Conservation (phyloP, 2,888 invertebrate species). For the Ephialtes manifestator region DNA sequence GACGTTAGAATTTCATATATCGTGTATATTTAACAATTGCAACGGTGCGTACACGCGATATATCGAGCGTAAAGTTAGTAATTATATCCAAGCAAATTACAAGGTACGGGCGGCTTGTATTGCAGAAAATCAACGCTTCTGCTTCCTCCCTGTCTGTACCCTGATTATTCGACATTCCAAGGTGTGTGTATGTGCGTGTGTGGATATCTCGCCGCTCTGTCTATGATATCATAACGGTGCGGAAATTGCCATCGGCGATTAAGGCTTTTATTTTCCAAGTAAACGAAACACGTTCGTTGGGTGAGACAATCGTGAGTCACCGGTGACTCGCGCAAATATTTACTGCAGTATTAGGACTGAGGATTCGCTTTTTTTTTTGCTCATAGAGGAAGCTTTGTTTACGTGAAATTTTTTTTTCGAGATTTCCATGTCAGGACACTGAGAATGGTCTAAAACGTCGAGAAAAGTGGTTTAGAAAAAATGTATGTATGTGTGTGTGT, state of each 20-base stretch:
- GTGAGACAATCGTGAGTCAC: slow-evolving; percentile 24
- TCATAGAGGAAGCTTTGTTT: background rate
- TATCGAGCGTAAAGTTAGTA: slow-evolving; percentile 59
- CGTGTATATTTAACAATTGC: slow-evolving; percentile 61
- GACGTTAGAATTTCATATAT: slow-evolving; percentile 55
- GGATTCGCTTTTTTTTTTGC: background rate
- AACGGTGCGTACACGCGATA: slow-evolving; percentile 47
- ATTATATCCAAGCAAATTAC: slow-evolving; percentile 65
- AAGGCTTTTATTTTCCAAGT: slow-evolving; percentile 31
- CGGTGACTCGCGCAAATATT: slow-evolving; percentile 17
- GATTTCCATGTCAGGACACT: too few relatives aligned
- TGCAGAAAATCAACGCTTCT: slow-evolving; percentile 42
- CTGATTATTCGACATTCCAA: slow-evolving; percentile 65
- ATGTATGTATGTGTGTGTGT: too few relatives aligned
- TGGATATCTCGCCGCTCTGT: slow-evolving; percentile 33
- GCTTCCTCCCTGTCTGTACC: slow-evolving; percentile 56
- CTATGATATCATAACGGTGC: slow-evolving; percentile 57
- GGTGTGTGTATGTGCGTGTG: slow-evolving; percentile 31
- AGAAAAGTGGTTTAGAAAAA: too few relatives aligned
- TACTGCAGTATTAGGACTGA: background rate
- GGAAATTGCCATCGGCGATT: slow-evolving; percentile 57
- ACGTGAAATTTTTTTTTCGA: too few relatives aligned
- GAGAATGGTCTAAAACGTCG: too few relatives aligned
- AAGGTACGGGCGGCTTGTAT: slow-evolving; percentile 53
- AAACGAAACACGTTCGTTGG: background rate